These are phyloP conservation scores for Jordanella pulchra DNA, from an alignment of 2,797 vertebrate species.

Conservation along the genomic window DNA sequence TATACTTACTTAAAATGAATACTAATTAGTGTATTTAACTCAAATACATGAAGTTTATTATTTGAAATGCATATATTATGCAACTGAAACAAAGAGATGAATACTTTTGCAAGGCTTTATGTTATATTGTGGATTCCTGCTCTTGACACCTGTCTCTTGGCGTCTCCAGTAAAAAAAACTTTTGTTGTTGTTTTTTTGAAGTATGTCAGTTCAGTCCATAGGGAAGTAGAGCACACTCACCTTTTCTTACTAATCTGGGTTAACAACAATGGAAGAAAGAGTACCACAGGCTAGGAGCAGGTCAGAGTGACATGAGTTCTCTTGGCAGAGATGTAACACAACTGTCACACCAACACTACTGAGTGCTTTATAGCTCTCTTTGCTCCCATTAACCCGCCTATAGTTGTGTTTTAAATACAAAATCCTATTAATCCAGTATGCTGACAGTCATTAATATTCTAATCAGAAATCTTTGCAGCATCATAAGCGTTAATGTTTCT, in stretches of 20 bases:
- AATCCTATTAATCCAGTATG: not conserved
- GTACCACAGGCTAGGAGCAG: not conserved
- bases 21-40: too few relatives aligned
- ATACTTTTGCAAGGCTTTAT: not conserved
- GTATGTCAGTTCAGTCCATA: slow-evolving; percentile 3
- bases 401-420: slow-evolving; percentile 3
- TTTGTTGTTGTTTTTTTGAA: not conserved
- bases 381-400: slow-evolving; percentile 4
- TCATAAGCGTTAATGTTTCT: slow-evolving; percentile 17
- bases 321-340: not conserved
- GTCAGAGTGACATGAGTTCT: slow-evolving; percentile 26
- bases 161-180: slow-evolving; percentile 9
- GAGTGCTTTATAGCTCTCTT: not conserved
- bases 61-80: too few relatives aligned
- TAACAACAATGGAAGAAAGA: slow-evolving; percentile 10
- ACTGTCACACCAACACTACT: not conserved
- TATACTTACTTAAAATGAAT: too few relatives aligned
- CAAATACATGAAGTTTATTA: too few relatives aligned
- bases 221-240: not conserved
- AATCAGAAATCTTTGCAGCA: slow-evolving; percentile 13
- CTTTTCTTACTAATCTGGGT: slow-evolving; percentile 1
- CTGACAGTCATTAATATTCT: slow-evolving; percentile 21
- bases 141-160: not conserved
- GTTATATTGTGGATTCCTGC: not conserved
- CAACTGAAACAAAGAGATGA: not conserved